Conservation (phyloP, 2,888 invertebrate species). For the Mythimna ferrago region DNA sequence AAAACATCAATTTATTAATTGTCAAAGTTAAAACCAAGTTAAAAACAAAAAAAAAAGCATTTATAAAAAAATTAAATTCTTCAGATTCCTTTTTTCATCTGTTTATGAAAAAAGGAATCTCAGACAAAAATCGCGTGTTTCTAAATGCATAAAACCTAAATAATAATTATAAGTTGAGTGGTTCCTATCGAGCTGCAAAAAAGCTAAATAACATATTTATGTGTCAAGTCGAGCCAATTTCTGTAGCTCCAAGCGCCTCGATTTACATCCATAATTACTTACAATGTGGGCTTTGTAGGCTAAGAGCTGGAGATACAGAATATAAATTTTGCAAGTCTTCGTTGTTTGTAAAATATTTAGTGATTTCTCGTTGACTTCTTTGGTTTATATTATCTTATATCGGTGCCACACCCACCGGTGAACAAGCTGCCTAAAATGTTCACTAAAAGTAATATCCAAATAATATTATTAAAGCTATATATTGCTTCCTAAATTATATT, state of each 20-base stretch:
- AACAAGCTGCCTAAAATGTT: neutral
- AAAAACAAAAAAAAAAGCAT: neutral
- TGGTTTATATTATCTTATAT: neutral
- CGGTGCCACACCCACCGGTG: too few relatives aligned
- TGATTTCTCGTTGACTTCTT: neutral
- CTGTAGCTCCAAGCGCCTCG: constrained; percentile 59
- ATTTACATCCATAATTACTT: constrained; percentile 81
- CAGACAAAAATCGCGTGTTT: constrained; percentile 9
- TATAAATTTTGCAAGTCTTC: constrained; percentile 29
- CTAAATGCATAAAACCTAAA: constrained; percentile 30
- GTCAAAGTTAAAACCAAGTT: neutral
- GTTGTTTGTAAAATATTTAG: constrained; percentile 1
- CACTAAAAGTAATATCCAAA: neutral
- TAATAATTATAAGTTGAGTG: constrained; percentile 47
- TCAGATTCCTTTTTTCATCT: too few relatives aligned
- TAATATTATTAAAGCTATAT: neutral
- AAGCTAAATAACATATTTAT: constrained; percentile 61
- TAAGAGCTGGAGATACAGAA: constrained; percentile 67
- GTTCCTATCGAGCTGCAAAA: constrained; percentile 37
- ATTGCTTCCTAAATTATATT: too few relatives aligned
- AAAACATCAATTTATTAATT: neutral
- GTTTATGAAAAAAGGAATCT: neutral
- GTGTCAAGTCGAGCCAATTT: constrained; percentile 60
- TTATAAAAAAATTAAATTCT: too few relatives aligned
- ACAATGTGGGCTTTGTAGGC: constrained; percentile 71